A percentile compares a stretch with the other conserved stretches of the same genome.
phyloP scores from a whole-genome alignment of 2,797 vertebrate species.

The Pristis pectinata region DNA sequence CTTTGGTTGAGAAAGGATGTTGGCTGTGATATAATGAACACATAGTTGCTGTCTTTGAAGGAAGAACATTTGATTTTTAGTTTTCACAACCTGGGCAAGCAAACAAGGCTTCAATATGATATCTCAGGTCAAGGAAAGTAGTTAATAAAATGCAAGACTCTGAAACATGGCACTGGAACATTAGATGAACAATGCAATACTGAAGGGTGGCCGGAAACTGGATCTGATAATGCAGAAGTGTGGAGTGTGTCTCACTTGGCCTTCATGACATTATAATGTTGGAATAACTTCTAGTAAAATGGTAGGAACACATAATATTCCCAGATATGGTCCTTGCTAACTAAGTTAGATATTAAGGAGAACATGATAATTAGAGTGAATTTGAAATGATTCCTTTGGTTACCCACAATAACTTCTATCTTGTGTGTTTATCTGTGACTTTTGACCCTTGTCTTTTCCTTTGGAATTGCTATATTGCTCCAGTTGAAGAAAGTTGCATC shows the following conservation, averaged over 20 bases:
- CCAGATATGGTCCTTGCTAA: neutral
- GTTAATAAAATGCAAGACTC: no score
- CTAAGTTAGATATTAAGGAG: neutral
- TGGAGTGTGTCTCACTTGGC: neutral
- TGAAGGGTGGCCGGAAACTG: neutral
- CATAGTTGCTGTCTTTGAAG: neutral
- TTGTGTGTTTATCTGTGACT: neutral
- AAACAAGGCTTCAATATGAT: no score
- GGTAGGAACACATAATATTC: no score
- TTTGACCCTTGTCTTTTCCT: neutral
- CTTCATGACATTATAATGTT: neutral
- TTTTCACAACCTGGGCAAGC: no score
- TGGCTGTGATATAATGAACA: neutral
- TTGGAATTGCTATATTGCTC: neutral
- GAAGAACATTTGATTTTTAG: neutral
- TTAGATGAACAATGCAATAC: neutral
- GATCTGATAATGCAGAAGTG: neutral
- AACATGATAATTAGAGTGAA: neutral
- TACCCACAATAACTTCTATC: neutral
- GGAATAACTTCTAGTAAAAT: neutral
- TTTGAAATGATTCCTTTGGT: neutral
- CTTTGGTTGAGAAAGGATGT: neutral
- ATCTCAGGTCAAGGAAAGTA: no score
- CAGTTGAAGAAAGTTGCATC: neutral
- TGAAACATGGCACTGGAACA: neutral